Base-by-base conservation (phyloP, 2,113 vertebrate genomes). In the Eudyptes chrysolophus region DNA sequence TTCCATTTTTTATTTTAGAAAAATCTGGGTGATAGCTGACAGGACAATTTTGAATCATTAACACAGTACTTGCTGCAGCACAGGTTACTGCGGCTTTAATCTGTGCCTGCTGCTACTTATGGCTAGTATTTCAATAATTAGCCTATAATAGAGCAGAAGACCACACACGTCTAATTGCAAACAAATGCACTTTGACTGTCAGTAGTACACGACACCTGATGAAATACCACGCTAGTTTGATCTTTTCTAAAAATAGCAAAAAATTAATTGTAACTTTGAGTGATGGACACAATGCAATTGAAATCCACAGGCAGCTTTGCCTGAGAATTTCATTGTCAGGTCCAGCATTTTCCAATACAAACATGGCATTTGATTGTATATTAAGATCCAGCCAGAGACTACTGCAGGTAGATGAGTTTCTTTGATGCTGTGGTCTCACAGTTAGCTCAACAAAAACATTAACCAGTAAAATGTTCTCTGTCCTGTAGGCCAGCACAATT, bases 361-460 rank as follows among this genome's bases (percentile, higher is more conserved):
- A 34, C 11, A 6, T 0, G 4, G 36, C 5, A 4, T 32, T 4
- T 21, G 48, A 18, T 0, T 4, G n/a, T 21, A 5, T 3, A 18
- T 24, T 48, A 16, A 22, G 34, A 52, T 4, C 17, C 25, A 42
- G 61, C 20, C 32, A 60, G 38, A 16, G 46, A 6, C 60, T 12
- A 1, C 0, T 6, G 38, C 49, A 19, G 58, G 66, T 4, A 11
- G 17, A 11, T 2, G 49, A 60, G 44, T 10, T 18, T 8, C 72
- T 49, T 12, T 15, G 18, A 13, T 6, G 48, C 68, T 26, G 13
- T 5, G 58, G 32, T 48, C 66, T n/a, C 66, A 5, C 30, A 38
- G 38, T 1, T 22, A 40, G 79, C 64, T 38, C 66, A 42, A n/a
- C 60, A 18, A n/a, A 82, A 15, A 5, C 18, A 10, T 6, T 2